These are phyloP conservation scores for Petrocephalus sullivani DNA, from an alignment of 2,797 vertebrate species.

Conservation along the genomic window DNA sequence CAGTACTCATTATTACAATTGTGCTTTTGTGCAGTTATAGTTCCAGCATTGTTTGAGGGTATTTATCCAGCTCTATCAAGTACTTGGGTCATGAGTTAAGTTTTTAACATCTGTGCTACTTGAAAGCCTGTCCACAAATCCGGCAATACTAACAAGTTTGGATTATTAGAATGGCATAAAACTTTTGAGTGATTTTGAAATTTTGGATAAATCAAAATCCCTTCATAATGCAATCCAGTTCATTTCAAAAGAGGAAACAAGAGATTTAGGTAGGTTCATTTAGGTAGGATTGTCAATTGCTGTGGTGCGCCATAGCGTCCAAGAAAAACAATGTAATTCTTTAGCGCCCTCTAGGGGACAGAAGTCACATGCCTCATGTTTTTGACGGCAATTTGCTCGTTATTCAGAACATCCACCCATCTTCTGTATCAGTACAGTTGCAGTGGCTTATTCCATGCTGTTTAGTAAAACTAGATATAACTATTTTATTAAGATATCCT, in stretches of 20 bases:
- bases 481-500: neutral
- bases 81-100: neutral
- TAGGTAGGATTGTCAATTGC: neutral
- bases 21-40: neutral
- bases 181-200: neutral
- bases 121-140: neutral
- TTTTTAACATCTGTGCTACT: neutral
- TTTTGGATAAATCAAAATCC: neutral
- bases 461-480: neutral
- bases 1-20: neutral
- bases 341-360: conserved; percentile 59
- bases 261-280: neutral
- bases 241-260: neutral
- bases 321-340: conserved; percentile 37
- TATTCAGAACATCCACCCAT: neutral
- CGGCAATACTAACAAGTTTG: neutral
- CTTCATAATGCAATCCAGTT: neutral
- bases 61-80: neutral
- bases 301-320: neutral
- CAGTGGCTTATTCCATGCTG: neutral
- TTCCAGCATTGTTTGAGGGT: neutral
- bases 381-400: neutral
- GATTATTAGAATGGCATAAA: neutral
- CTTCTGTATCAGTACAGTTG: neutral
- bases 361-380: neutral